A percentile compares a stretch with the other conserved stretches of the same genome.
Evolutionary conservation across 2,888 invertebrate species (phyloP).

Genomic region (Cinara cedri): DNA sequence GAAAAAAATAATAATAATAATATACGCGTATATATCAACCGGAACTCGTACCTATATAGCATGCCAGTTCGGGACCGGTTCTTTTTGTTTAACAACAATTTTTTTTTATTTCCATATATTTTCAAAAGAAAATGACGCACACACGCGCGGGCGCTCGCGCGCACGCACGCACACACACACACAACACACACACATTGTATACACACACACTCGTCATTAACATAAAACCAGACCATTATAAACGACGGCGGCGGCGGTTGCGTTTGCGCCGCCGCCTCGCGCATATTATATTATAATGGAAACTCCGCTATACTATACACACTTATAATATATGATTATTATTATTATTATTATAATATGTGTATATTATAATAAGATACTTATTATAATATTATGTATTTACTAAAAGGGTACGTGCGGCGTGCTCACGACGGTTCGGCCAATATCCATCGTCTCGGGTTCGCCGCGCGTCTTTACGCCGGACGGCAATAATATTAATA

Average conservation of each 20-base stretch:
- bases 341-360: conserved; percentile 36
- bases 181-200: not conserved
- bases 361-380: too few relatives aligned
- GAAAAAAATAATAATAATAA: not conserved
- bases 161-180: not conserved
- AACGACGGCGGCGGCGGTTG: conserved; percentile 31
- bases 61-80: conserved; percentile 51
- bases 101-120: conserved; percentile 13
- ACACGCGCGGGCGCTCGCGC: not conserved
- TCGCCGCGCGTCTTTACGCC: not conserved
- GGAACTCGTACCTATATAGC: conserved; percentile 41
- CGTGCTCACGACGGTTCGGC: not conserved
- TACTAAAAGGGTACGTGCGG: conserved; percentile 39
- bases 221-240: conserved; percentile 55
- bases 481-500: conserved; percentile 3
- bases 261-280: conserved; percentile 37
- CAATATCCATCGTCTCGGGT: not conserved
- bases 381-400: conserved; percentile 15
- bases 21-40: conserved; percentile 33
- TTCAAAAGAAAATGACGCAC: conserved; percentile 45
- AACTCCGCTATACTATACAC: conserved; percentile 37
- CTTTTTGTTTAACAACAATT: conserved; percentile 56
- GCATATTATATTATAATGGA: conserved; percentile 39
- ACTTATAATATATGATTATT: conserved; percentile 11
- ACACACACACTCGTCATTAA: conserved; percentile 19